phyloP scores from a whole-genome alignment of 2,888 invertebrate genomes.

The Eumacrocentrus americanus region DNA sequence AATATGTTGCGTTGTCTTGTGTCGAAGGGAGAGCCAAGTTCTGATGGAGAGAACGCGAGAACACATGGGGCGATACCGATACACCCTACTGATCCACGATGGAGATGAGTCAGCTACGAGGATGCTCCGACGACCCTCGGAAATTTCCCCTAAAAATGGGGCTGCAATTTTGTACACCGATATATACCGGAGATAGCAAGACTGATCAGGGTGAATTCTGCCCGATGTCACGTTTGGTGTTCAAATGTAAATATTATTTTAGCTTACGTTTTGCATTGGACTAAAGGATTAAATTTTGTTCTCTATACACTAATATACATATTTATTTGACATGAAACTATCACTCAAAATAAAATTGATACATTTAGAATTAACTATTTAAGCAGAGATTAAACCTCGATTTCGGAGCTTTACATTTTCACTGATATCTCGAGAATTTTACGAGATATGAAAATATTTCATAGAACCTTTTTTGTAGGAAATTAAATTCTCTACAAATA shows the following conservation, averaged over 20 bases:
- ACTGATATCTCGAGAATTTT: neutral
- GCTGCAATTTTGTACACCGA: slow-evolving; percentile 15
- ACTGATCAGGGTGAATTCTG: neutral
- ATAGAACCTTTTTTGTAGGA: no score
- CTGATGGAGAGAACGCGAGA: slow-evolving; percentile 41
- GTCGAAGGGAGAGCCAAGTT: slow-evolving; percentile 4
- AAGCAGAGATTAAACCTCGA: neutral
- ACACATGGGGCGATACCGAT: slow-evolving; percentile 55
- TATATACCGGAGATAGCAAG: neutral
- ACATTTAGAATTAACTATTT: neutral
- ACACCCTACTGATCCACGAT: slow-evolving; percentile 40
- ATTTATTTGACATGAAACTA: neutral
- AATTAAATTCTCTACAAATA: no score
- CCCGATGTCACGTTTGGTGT: neutral
- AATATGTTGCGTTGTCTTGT: slow-evolving; percentile 35
- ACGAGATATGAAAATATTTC: no score
- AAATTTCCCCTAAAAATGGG: slow-evolving; percentile 23
- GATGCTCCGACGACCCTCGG: slow-evolving; percentile 16
- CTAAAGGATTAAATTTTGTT: no score
- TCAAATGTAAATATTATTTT: neutral
- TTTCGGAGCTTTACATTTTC: no score
- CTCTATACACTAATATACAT: no score
- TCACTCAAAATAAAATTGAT: neutral
- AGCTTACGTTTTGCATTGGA: neutral
- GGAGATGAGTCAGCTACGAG: slow-evolving; percentile 44